These are phyloP conservation scores for Chymomyza caudatula DNA, from an alignment of 2,888 invertebrate genomes.

Conservation along the genomic window DNA sequence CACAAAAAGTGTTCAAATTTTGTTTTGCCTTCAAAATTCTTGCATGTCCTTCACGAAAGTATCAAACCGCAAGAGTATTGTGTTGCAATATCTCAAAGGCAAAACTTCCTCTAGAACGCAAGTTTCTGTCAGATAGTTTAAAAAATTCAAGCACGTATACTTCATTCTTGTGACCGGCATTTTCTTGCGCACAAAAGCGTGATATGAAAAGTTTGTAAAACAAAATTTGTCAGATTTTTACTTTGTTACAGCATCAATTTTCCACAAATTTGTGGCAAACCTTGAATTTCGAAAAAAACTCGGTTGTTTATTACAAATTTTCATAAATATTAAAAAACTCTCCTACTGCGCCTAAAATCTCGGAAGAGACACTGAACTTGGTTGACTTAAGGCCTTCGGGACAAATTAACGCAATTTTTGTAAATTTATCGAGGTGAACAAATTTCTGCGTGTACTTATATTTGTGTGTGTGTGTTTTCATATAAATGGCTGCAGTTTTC, in stretches of 20 bases:
- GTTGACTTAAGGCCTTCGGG: neutral
- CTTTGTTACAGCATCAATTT: neutral
- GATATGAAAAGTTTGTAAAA: conserved; percentile 19
- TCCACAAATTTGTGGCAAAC: conserved; percentile 4
- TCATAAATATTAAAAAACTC: conserved; percentile 18
- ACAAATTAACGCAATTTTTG: conserved; percentile 28
- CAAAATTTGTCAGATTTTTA: neutral
- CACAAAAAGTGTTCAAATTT: neutral
- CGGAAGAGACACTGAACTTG: neutral
- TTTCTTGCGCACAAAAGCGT: conserved; percentile 31
- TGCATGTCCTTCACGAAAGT: neutral
- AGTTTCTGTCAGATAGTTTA: neutral
- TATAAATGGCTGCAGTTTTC: neutral
- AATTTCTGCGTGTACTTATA: neutral
- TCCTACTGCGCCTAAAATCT: neutral
- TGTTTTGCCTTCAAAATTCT: neutral
- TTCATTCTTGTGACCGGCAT: neutral
- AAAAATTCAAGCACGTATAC: neutral
- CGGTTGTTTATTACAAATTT: conserved; percentile 5
- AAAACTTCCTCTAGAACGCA: neutral
- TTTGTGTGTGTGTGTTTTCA: neutral
- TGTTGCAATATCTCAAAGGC: neutral
- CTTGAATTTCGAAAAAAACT: neutral
- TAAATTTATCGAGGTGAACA: conserved; percentile 7
- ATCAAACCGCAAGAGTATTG: neutral